Percentiles rank a stretch among this genome's conserved stretches.
Evolutionary conservation across 2,888 invertebrate species (phyloP).

Genomic region (Heliconius charithonia): DNA sequence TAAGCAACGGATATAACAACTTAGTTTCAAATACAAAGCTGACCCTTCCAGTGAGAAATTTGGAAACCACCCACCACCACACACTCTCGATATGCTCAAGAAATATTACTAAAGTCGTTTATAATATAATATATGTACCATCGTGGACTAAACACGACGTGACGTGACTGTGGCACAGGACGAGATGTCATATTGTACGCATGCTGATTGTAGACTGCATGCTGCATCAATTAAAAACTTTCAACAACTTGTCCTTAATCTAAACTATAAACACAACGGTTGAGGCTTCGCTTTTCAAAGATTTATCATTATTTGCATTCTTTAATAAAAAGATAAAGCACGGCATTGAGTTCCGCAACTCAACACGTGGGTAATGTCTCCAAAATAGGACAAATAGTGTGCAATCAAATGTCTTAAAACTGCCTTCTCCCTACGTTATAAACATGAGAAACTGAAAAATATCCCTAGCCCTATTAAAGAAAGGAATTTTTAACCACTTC

Average conservation of each 20-base stretch:
- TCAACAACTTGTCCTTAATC: no score
- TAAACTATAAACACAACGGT: no score
- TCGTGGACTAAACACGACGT: no score
- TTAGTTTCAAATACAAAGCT: constrained; percentile 2
- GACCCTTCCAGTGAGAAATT: not conserved
- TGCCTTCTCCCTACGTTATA: not conserved
- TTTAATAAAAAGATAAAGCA: not conserved
- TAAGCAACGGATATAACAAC: not conserved
- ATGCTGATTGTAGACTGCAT: no score
- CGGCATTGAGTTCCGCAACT: not conserved
- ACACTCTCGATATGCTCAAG: not conserved
- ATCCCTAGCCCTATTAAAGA: not conserved
- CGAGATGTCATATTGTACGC: no score
- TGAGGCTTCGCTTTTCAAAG: no score
- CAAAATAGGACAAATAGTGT: not conserved
- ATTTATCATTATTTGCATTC: no score
- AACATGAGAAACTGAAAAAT: not conserved
- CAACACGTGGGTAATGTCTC: not conserved
- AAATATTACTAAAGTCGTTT: not conserved
- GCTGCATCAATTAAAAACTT: no score
- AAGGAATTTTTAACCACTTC: not conserved
- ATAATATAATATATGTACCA: no score
- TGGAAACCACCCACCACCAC: not conserved
- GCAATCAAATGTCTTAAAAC: no score
- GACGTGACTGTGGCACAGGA: no score